A percentile compares a stretch with the other conserved stretches of the same genome.
Evolutionary conservation across 1,140 invertebrate genomes (phyloP).

Genomic region (Panagrolaimus sp.): DNA sequence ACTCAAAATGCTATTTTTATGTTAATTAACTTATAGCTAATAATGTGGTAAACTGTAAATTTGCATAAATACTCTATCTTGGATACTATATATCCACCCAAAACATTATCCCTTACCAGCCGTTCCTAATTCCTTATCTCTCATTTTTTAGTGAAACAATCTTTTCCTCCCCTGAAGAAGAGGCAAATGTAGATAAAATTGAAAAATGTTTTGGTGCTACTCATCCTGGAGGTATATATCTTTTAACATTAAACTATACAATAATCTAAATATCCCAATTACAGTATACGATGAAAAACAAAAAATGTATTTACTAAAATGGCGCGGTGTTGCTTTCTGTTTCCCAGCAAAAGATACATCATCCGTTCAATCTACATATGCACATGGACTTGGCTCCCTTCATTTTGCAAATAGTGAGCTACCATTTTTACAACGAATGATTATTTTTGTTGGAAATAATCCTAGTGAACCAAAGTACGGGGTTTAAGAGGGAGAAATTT

Average conservation of each 20-base stretch:
- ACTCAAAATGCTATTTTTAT: neutral
- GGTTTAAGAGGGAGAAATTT: slow-evolving; percentile 12
- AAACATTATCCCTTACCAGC: too few relatives aligned
- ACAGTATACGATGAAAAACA: slow-evolving; percentile 55
- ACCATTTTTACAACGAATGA: slow-evolving; percentile 50
- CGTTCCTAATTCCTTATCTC: neutral
- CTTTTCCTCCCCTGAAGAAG: slow-evolving; percentile 46
- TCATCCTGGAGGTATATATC: slow-evolving; percentile 48
- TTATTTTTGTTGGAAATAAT: slow-evolving; percentile 44
- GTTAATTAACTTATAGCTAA: neutral
- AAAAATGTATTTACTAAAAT: slow-evolving; percentile 51
- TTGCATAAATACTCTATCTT: too few relatives aligned
- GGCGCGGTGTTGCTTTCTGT: slow-evolving; percentile 54
- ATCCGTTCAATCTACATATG: slow-evolving; percentile 48
- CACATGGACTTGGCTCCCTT: slow-evolving; percentile 48
- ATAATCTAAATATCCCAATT: too few relatives aligned
- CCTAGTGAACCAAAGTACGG: slow-evolving; percentile 39
- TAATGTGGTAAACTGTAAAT: neutral
- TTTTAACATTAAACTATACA: slow-evolving; percentile 7
- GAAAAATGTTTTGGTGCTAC: slow-evolving; percentile 55
- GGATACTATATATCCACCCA: too few relatives aligned
- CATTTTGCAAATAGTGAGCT: slow-evolving; percentile 44
- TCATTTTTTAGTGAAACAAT: slow-evolving; percentile 37
- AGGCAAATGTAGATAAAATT: slow-evolving; percentile 45
- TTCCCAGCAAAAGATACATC: slow-evolving; percentile 49